Conservation (phyloP, 2,888 invertebrate genomes). For the Platycheirus albimanus region DNA sequence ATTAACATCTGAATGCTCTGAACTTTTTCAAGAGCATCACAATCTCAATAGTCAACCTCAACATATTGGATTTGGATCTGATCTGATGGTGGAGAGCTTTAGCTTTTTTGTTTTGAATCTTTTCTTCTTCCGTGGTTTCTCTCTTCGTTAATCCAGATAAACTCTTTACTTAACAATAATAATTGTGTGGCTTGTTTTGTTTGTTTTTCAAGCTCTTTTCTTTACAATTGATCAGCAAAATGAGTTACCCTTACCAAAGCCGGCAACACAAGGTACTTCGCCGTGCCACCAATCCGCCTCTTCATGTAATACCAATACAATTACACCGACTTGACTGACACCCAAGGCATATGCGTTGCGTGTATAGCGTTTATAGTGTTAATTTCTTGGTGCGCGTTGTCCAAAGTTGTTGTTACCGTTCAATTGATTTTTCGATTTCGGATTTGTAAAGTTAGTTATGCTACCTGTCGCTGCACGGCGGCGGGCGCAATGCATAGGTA, state of each 20-base stretch:
- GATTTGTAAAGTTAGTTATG: slow-evolving; percentile 40
- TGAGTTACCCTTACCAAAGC: slow-evolving; percentile 11
- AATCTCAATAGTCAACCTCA: too few relatives aligned
- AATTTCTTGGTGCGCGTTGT: slow-evolving; percentile 10
- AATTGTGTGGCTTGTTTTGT: neutral
- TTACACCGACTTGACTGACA: too few relatives aligned
- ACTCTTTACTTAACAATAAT: slow-evolving; percentile 29
- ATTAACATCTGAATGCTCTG: slow-evolving; percentile 3
- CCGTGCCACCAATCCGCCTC: neutral
- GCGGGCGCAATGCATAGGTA: slow-evolving; percentile 18
- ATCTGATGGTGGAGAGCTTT: slow-evolving; percentile 23
- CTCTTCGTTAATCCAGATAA: slow-evolving; percentile 15
- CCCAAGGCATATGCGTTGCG: neutral
- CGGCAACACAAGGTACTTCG: too few relatives aligned
- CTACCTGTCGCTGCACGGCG: slow-evolving; percentile 30
- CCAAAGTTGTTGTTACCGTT: slow-evolving; percentile 40
- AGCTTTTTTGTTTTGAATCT: too few relatives aligned
- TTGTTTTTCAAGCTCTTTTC: neutral
- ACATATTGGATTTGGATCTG: slow-evolving; percentile 38
- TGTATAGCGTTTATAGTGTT: too few relatives aligned
- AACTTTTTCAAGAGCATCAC: slow-evolving; percentile 6
- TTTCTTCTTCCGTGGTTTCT: slow-evolving; percentile 33
- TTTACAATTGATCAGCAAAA: neutral
- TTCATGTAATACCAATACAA: neutral
- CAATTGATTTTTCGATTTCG: slow-evolving; percentile 60